phyloP scores from a whole-genome alignment of 2,113 vertebrate genomes.

The Bufo bufo region DNA sequence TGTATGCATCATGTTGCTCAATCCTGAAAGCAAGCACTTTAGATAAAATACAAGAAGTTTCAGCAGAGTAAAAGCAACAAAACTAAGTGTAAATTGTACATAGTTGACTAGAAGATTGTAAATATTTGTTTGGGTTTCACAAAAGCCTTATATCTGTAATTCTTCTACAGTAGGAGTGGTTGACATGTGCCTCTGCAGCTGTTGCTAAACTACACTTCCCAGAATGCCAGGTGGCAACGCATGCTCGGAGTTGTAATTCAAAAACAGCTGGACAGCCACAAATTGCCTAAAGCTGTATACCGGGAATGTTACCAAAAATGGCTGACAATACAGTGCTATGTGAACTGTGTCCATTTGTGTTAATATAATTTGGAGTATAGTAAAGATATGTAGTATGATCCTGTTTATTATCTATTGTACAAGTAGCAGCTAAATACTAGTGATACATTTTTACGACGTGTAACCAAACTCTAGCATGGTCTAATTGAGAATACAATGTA shows the following conservation, averaged over 20 bases:
- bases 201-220: constrained; percentile 40
- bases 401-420: constrained; percentile 75
- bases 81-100: constrained; percentile 65
- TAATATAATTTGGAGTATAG: constrained; percentile 62
- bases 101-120: constrained; percentile 69
- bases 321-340: constrained; percentile 64
- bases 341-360: constrained; percentile 63
- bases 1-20: constrained; percentile 59
- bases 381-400: constrained; percentile 68
- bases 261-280: constrained; percentile 7
- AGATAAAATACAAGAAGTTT: constrained; percentile 64
- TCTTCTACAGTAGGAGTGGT: constrained; percentile 46
- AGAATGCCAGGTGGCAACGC: constrained; percentile 27
- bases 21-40: constrained; percentile 70
- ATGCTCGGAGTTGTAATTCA: constrained; percentile 13
- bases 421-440: constrained; percentile 73
- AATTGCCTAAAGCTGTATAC: constrained; percentile 10
- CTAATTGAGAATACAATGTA: constrained; percentile 70
- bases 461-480: constrained; percentile 79
- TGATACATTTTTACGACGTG: constrained; percentile 67
- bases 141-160: constrained; percentile 75
- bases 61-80: constrained; percentile 58
- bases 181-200: constrained; percentile 28
- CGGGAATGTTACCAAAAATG: constrained; percentile 69
- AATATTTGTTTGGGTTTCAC: constrained; percentile 72